Conservation (phyloP, 1,140 invertebrate species). For the Drosophila sp. region DNA sequence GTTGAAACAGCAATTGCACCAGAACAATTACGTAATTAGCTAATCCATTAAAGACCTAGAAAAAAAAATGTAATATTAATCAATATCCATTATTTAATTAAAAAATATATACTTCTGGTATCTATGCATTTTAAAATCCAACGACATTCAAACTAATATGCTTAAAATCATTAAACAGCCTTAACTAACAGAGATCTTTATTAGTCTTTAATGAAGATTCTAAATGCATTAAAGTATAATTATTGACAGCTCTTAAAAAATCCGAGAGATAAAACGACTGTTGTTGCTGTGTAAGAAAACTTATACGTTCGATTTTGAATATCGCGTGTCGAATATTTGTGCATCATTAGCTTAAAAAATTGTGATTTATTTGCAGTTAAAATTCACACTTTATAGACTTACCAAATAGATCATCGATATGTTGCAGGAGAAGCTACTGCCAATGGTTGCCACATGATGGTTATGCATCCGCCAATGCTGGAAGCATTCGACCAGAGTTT, state of each 20-base stretch:
- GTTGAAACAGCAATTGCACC: conserved; percentile 73
- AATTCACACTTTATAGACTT: not conserved
- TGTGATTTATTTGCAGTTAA: not conserved
- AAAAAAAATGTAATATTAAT: not conserved
- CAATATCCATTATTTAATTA: too few relatives aligned
- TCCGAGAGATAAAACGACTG: too few relatives aligned
- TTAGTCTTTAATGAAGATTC: too few relatives aligned
- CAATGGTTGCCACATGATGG: conserved; percentile 46
- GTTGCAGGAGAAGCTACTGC: conserved; percentile 46
- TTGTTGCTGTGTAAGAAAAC: too few relatives aligned
- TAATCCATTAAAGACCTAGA: conserved; percentile 67
- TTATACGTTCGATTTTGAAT: too few relatives aligned
- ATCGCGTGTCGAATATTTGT: not conserved
- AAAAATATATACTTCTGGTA: too few relatives aligned
- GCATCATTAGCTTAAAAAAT: not conserved
- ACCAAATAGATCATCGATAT: conserved; percentile 64
- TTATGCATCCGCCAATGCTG: conserved; percentile 77
- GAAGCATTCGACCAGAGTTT: conserved; percentile 42
- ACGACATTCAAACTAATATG: too few relatives aligned
- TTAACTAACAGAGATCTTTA: too few relatives aligned
- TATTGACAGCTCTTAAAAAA: too few relatives aligned
- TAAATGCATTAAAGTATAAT: too few relatives aligned
- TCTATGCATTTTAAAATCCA: too few relatives aligned
- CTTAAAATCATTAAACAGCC: too few relatives aligned
- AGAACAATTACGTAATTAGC: conserved; percentile 73